Base-by-base conservation (phyloP, 2,888 invertebrate species). In the Drosophila differens region DNA sequence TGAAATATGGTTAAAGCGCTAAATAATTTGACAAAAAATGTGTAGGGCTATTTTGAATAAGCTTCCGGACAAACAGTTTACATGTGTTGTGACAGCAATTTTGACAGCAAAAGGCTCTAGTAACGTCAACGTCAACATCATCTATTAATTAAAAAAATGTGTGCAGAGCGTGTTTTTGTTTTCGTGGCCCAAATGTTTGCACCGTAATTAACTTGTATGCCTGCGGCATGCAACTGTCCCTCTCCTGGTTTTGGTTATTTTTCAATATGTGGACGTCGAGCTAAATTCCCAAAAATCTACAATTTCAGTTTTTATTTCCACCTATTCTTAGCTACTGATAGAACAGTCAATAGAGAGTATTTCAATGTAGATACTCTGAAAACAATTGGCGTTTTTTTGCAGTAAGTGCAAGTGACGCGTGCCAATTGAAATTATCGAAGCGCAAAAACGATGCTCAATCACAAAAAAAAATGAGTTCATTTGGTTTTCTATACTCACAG, bases 141-240 rank as follows among this genome's bases (percentile, higher is more conserved):
- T 39, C 30, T 9, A 58, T 41, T 39, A 12, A 35, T 54, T 9
- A 25, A 25, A 35, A 35, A 53, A 33, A 9, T 28, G 25, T 30
- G 14, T n/a, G 14, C 12, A 7, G 19, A 22, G 3, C n/a, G 53
- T 53, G 30, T 33, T 32, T 32, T 32, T 53, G 32, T 7, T 53
- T 19, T 22, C 9, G 39, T 28, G 28, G n/a, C 39, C 57, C 28
- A 39, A 39, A 39, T 57, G 30, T 57, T 39, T 28, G 16, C 55
- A 25, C 6, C 19, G 39, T 39, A 57, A 39, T 57, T 57, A 57
- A 39, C 19, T 57, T 57, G 55, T 57, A 57, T n/a, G 28, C 39
- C 39, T 30, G 37, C 28, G 39, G 39, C 37, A 28, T 39, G 55
- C 19, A 35, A 54, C 16, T 10, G 22, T 6, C 10, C 35, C 22